Conservation (phyloP, 2,797 vertebrate genomes). For the Oreochromis grahami region DNA sequence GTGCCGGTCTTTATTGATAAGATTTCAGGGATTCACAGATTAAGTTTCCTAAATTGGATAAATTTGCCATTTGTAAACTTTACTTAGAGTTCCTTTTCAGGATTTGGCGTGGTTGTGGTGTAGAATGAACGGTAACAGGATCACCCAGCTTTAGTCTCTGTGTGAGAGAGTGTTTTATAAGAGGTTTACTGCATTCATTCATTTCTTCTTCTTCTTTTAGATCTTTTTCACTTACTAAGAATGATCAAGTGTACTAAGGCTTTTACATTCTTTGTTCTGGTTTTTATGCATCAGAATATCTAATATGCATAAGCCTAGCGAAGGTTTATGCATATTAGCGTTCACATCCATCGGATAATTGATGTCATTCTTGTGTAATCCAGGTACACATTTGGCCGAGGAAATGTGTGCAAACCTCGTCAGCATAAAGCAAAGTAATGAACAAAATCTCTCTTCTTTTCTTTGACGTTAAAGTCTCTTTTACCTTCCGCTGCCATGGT, state of each 20-base stretch:
- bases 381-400: neutral
- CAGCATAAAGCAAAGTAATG: neutral
- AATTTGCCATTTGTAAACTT: slow-evolving; percentile 54
- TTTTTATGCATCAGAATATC: neutral
- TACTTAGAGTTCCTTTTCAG: slow-evolving; percentile 50
- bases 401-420: neutral
- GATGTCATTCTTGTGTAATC: neutral
- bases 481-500: neutral
- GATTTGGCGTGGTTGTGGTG: neutral
- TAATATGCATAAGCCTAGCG: neutral
- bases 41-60: slow-evolving; percentile 60
- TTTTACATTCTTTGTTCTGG: neutral
- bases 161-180: neutral
- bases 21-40: slow-evolving; percentile 35
- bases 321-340: neutral
- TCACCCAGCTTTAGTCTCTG: neutral
- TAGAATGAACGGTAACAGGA: neutral
- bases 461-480: neutral
- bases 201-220: neutral
- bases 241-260: neutral
- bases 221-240: neutral
- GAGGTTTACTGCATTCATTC: neutral
- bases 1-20: neutral
- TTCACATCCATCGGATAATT: neutral
- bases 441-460: slow-evolving; percentile 5